Conservation (phyloP, 2,113 vertebrate species). For the Aphyosemion australe region DNA sequence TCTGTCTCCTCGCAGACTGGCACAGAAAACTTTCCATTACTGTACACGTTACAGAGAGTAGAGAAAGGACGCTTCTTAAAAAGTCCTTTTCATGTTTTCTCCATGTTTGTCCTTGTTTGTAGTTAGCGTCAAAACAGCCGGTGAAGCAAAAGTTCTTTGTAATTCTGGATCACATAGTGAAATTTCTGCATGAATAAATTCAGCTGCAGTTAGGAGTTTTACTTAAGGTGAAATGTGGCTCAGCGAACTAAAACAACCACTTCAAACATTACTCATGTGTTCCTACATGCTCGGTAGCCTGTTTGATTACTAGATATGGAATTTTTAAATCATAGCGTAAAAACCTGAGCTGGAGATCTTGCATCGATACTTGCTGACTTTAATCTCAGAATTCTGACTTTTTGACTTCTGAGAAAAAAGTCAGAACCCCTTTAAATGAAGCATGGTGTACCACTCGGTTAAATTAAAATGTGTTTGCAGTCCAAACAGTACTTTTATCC, state of each 20-base stretch:
- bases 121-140: constrained; percentile 9
- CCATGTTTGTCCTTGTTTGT: constrained; percentile 18
- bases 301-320: neutral
- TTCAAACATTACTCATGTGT: neutral
- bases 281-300: neutral
- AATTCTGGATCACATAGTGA: constrained; percentile 9
- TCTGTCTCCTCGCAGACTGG: constrained; percentile 39
- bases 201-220: constrained; percentile 8
- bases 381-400: no score
- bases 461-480: neutral
- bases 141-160: constrained; percentile 28
- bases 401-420: no score
- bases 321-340: neutral
- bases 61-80: constrained; percentile 7
- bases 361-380: no score
- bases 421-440: no score
- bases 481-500: neutral
- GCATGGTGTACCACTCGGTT: neutral
- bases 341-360: no score
- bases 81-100: neutral
- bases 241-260: neutral
- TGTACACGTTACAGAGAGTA: constrained; percentile 25
- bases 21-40: constrained; percentile 32
- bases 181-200: constrained; percentile 6
- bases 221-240: constrained; percentile 3